A percentile compares a stretch with the other conserved stretches of the same genome.
phyloP scores from a whole-genome alignment of 1,140 invertebrate species.

The Ladona fulva region DNA sequence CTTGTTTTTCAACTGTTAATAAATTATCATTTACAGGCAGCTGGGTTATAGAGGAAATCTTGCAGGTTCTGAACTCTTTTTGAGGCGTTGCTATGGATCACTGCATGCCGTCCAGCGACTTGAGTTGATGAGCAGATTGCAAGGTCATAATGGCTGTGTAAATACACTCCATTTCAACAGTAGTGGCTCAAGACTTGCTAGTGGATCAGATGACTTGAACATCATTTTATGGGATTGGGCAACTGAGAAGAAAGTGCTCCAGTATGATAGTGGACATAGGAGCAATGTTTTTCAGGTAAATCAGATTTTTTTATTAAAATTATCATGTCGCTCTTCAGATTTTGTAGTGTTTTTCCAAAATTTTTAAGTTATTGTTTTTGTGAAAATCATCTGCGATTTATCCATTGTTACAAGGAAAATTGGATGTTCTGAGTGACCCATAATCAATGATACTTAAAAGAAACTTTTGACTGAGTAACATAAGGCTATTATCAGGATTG shows the following conservation, averaged over 20 bases:
- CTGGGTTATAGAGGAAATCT: not conserved
- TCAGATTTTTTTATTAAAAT: constrained; percentile 32
- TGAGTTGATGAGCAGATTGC: constrained; percentile 66
- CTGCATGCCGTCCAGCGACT: constrained; percentile 73
- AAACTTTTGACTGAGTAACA: too few relatives aligned
- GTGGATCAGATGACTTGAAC: constrained; percentile 82
- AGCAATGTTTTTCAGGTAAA: constrained; percentile 86
- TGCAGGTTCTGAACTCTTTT: constrained; percentile 45
- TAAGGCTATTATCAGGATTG: too few relatives aligned
- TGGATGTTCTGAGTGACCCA: too few relatives aligned
- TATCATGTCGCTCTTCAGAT: not conserved
- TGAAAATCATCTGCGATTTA: too few relatives aligned
- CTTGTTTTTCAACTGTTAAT: not conserved
- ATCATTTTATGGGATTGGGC: constrained; percentile 90
- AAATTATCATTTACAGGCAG: not conserved
- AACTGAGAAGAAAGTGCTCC: constrained; percentile 48
- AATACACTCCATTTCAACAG: constrained; percentile 87
- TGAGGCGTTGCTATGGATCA: constrained; percentile 67
- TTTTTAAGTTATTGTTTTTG: too few relatives aligned
- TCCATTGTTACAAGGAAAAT: too few relatives aligned
- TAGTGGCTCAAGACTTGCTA: constrained; percentile 63
- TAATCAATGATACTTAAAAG: too few relatives aligned
- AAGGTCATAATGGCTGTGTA: constrained; percentile 79
- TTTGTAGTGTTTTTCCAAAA: too few relatives aligned
- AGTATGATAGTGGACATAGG: constrained; percentile 67